Conservation (phyloP, 2,888 invertebrate species). For the Aleiodes testaceus region DNA sequence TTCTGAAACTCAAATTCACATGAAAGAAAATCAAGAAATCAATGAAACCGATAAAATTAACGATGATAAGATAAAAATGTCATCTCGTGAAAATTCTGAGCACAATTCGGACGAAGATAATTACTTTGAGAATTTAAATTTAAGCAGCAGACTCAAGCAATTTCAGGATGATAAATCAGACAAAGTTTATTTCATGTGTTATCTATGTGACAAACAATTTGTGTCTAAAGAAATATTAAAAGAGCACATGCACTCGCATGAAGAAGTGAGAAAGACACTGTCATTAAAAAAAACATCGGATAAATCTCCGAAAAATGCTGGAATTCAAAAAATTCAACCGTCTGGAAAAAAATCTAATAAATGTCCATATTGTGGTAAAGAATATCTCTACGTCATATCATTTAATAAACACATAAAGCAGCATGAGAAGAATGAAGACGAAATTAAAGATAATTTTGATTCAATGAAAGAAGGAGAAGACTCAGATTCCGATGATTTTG, state of each 20-base stretch:
- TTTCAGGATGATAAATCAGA: conserved; percentile 60
- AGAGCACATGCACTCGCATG: conserved; percentile 70
- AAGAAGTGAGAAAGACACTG: conserved; percentile 65
- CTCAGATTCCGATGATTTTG: conserved; percentile 52
- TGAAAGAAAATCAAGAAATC: too few species aligned
- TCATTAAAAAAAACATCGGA: conserved; percentile 59
- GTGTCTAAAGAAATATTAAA: conserved; percentile 66
- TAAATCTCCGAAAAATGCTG: conserved; percentile 49
- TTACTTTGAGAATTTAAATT: conserved; percentile 69
- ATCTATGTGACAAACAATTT: conserved; percentile 68
- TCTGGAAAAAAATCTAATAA: conserved; percentile 68
- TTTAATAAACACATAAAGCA: conserved; percentile 69
- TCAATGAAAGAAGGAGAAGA: conserved; percentile 52
- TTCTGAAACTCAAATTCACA: too few species aligned
- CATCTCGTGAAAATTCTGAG: conserved; percentile 39
- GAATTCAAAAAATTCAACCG: conserved; percentile 54
- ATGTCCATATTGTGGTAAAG: conserved; percentile 70
- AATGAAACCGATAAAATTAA: too few species aligned
- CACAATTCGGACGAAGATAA: conserved; percentile 65
- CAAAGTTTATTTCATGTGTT: conserved; percentile 67
- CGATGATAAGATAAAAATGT: too few species aligned
- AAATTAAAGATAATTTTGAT: conserved; percentile 53
- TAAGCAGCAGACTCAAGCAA: conserved; percentile 66
- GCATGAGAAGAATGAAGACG: conserved; percentile 63
- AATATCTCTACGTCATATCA: conserved; percentile 69